A percentile compares a stretch with the other conserved stretches of the same genome.
These are phyloP conservation scores for Penaeus japonicus DNA, from an alignment of 1,140 invertebrate species.

Conservation along the genomic window DNA sequence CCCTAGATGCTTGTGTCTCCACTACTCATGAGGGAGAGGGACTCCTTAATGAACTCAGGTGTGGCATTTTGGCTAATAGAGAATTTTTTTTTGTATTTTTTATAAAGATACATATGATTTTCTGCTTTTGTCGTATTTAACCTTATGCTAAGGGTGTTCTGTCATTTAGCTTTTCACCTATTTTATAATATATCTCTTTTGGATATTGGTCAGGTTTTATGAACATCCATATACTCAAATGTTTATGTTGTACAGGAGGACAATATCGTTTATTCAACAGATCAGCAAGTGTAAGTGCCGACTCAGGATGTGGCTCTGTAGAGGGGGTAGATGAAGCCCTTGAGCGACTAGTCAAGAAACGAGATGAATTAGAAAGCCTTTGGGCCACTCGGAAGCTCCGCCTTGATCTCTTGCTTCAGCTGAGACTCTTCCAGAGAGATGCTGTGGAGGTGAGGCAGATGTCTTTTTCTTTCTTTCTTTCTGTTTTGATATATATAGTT, in stretches of 20 bases:
- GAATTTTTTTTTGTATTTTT: background rate
- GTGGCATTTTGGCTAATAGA: constrained; percentile 33
- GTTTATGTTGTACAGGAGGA: background rate
- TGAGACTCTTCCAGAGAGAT: constrained; percentile 93
- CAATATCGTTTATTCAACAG: constrained; percentile 13
- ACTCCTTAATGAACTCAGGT: constrained; percentile 87
- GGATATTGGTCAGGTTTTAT: no score
- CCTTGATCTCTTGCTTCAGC: constrained; percentile 88
- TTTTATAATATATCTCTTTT: no score
- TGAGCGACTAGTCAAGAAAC: constrained; percentile 83
- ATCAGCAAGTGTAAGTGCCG: constrained; percentile 43
- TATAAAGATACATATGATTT: background rate
- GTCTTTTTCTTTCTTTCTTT: background rate
- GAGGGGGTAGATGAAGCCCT: constrained; percentile 87
- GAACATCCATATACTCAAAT: background rate
- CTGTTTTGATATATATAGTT: no score
- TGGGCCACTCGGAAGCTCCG: constrained; percentile 89
- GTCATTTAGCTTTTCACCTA: background rate
- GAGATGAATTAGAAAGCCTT: constrained; percentile 88
- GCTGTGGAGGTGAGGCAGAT: constrained; percentile 79
- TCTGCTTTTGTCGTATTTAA: no score
- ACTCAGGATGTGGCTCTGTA: constrained; percentile 67
- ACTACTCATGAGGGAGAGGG: constrained; percentile 92
- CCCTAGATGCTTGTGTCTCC: constrained; percentile 86
- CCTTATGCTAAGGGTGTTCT: background rate